Evolutionary conservation across 2,888 invertebrate species (phyloP).

Genomic region (Serrognathus titanus): DNA sequence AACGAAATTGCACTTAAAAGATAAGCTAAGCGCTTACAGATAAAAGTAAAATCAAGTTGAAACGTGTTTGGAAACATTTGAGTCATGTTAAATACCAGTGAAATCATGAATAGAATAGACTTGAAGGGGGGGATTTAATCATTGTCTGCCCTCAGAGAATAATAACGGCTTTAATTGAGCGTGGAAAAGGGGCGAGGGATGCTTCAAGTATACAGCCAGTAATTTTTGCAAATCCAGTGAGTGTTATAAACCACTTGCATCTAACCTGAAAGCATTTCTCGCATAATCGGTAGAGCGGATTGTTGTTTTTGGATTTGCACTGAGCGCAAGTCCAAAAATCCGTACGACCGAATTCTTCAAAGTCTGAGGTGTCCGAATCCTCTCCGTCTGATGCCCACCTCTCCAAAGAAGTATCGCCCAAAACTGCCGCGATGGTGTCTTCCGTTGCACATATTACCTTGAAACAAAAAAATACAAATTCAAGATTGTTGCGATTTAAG

Average conservation of each 20-base stretch:
- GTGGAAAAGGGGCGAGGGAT: background rate
- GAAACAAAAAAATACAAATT: no score
- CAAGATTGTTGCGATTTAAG: background rate
- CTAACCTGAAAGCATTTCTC: conserved; percentile 68
- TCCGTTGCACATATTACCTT: conserved; percentile 29
- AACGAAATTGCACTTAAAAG: no score
- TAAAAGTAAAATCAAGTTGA: no score
- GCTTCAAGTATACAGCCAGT: conserved; percentile 1
- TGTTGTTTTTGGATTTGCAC: conserved; percentile 59
- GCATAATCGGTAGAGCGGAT: conserved; percentile 65
- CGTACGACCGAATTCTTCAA: conserved; percentile 48
- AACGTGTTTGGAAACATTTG: no score
- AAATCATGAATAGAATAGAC: no score
- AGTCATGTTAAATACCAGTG: no score
- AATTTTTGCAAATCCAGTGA: conserved; percentile 15
- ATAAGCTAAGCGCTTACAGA: no score
- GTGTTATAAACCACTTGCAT: conserved; percentile 15
- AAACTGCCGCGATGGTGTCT: conserved; percentile 40
- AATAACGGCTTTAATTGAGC: no score
- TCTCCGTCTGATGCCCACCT: conserved; percentile 44
- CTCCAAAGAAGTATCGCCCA: conserved; percentile 41
- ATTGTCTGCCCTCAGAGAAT: no score
- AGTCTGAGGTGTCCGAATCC: conserved; percentile 39
- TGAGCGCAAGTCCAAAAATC: conserved; percentile 65
- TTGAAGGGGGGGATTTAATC: no score